Evolutionary conservation across 30 jellyfish, hydroid and myxozoan species (phyloP).

Genomic region (Pelagia noctiluca): DNA sequence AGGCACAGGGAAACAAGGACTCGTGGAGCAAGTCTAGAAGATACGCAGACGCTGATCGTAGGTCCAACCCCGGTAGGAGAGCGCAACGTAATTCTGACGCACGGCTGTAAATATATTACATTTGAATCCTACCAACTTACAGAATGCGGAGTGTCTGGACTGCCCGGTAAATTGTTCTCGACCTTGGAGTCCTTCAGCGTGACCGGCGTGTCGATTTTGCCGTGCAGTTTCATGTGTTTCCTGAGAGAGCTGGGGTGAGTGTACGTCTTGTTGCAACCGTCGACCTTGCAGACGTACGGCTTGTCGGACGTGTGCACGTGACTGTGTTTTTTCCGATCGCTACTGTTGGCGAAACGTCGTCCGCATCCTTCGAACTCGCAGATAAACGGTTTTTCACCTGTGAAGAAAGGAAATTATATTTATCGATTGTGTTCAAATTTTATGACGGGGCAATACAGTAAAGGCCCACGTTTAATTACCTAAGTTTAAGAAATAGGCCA

Average conservation of each 20-base stretch:
- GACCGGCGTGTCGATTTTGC: constrained; percentile 61
- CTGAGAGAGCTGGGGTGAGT: constrained; percentile 87
- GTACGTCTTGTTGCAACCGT: constrained; percentile 87
- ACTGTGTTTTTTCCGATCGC: constrained; percentile 87
- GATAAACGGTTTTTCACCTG: constrained; percentile 85
- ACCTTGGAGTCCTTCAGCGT: constrained; percentile 36
- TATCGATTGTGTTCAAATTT: not conserved
- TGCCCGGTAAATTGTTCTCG: constrained; percentile 35
- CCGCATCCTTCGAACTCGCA: constrained; percentile 93
- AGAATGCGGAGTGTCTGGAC: constrained; percentile 81
- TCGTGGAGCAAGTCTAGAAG: not conserved
- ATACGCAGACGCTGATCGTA: not conserved
- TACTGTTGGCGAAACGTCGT: constrained; percentile 82
- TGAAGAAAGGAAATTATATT: not conserved
- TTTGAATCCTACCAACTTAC: constrained; percentile 60
- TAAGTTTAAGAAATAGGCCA: no score
- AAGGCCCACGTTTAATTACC: no score
- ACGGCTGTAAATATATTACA: not conserved
- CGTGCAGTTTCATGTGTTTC: constrained; percentile 86
- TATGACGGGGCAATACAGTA: not conserved
- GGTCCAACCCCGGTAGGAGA: not conserved
- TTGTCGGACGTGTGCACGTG: constrained; percentile 90
- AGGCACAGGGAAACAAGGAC: not conserved
- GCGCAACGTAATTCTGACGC: not conserved
- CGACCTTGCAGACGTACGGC: constrained; percentile 87